Evolutionary conservation across 2,797 vertebrate genomes (phyloP), one percentile per base, ranked within the genome.

Genomic region (Morelia viridis): DNA sequence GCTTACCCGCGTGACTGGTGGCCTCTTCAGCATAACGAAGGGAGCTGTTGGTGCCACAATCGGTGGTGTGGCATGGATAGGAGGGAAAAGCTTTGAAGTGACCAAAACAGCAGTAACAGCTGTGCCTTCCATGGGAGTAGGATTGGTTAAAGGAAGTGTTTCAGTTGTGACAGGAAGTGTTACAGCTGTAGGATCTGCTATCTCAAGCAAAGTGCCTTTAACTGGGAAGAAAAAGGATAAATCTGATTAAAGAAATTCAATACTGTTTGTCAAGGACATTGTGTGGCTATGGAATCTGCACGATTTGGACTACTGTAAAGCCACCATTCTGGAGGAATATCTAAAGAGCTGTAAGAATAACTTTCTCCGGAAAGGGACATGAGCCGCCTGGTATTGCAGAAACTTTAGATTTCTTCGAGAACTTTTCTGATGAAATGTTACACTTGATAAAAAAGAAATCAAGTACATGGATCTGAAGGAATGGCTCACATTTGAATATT

Each of bases 141-240:
- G 99, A 94, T 97, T 99, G 65, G 98, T 99, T 91, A 99, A 98
- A 98, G 99, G 99, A 89, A 97, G 99, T 0, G 98, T 99, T 94
- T 98, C 98, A 41, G 99, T 98, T 0, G 99, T 99, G 92, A 99
- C 99, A 17, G 98, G 99, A 93, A 98, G 99, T 15, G 98, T 99
- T 76, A 96, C 98, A 12, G 98, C 99, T 31, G 98, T 99, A 1
- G 99, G 99, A 68, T 99, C 99, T 41, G 98, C 98, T 13, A 98
- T 99, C 91, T 98, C 97, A 96, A 99, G 96, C 97, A 99, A 98
- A 98, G 98, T 99, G 97, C 99, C 99, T 95, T 97, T 98, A 95
- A 98, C 98, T 65, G 98, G 98, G 93, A 97, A 98, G 96, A 99
- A 99, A 97, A 99, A 99, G 96, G 99, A 99, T 98, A 99, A 99